phyloP scores from a whole-genome alignment of 1,140 invertebrate genomes.

The Ridgeia piscesae region DNA sequence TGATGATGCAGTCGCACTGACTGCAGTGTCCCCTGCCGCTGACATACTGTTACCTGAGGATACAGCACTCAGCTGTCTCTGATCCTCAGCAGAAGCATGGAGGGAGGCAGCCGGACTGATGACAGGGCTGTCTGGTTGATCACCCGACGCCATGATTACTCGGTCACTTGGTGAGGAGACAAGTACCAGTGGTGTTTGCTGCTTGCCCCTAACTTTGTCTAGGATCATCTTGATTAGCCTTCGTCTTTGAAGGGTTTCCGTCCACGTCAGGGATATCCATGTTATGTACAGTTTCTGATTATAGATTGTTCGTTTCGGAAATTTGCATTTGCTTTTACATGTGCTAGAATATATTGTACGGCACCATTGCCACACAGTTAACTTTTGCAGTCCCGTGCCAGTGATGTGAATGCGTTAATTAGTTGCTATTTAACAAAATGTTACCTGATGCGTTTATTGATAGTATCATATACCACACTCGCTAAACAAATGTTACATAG shows the following conservation, averaged over 20 bases:
- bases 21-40: neutral
- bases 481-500: neutral
- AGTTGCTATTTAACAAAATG: neutral
- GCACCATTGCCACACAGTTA: neutral
- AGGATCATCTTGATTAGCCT: neutral
- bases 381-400: neutral
- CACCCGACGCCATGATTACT: neutral
- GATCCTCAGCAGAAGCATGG: neutral
- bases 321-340: neutral
- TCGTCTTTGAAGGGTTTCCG: neutral
- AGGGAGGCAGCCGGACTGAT: neutral
- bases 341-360: neutral
- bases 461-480: neutral
- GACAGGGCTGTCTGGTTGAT: neutral
- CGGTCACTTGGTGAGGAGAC: neutral
- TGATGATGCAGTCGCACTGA: neutral
- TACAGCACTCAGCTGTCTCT: neutral
- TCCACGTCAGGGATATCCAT: neutral
- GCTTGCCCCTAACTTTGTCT: neutral
- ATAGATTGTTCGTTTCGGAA: neutral
- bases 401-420: neutral
- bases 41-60: neutral
- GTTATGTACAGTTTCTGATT: neutral
- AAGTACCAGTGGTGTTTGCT: neutral
- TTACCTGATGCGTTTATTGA: too few relatives aligned